Evolutionary conservation across 2,888 invertebrate species (phyloP).

Genomic region (Ichneumoninae sp.): DNA sequence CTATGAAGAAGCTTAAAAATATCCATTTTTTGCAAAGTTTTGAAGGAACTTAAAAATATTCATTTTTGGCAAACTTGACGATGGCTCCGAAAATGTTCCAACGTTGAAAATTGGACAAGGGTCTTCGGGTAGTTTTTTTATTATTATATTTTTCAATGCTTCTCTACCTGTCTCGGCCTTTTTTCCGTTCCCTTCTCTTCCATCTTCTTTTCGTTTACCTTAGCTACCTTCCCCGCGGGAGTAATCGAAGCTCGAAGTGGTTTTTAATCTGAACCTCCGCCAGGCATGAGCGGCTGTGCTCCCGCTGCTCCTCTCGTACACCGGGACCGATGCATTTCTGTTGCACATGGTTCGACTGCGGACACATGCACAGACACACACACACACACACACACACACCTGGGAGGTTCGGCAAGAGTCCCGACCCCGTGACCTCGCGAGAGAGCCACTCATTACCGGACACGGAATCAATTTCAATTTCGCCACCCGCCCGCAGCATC

Average conservation of each 20-base stretch:
- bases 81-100: neutral
- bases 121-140: conserved; percentile 7
- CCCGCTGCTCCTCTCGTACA: conserved; percentile 44
- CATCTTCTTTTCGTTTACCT: conserved; percentile 49
- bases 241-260: conserved; percentile 68
- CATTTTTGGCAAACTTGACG: neutral
- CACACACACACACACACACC: conserved; percentile 15
- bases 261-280: conserved; percentile 64
- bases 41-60: neutral
- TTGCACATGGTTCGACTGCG: conserved; percentile 37
- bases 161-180: conserved; percentile 45
- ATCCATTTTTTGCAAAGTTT: neutral
- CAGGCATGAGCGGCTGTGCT: conserved; percentile 27
- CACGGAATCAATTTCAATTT: conserved; percentile 80
- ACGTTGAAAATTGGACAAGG: neutral
- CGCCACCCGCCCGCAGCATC: conserved; percentile 67
- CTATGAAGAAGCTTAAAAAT: neutral
- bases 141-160: neutral
- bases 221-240: conserved; percentile 50
- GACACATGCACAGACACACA: neutral
- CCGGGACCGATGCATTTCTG: conserved; percentile 56
- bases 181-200: conserved; percentile 1
- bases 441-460: conserved; percentile 70
- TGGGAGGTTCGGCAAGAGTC: conserved; percentile 63
- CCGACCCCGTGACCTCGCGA: conserved; percentile 61